Evolutionary conservation across 64 coral and sea anemone species (phyloP), one percentile per base, ranked within the genome.

Genomic region (Montipora capricornis): DNA sequence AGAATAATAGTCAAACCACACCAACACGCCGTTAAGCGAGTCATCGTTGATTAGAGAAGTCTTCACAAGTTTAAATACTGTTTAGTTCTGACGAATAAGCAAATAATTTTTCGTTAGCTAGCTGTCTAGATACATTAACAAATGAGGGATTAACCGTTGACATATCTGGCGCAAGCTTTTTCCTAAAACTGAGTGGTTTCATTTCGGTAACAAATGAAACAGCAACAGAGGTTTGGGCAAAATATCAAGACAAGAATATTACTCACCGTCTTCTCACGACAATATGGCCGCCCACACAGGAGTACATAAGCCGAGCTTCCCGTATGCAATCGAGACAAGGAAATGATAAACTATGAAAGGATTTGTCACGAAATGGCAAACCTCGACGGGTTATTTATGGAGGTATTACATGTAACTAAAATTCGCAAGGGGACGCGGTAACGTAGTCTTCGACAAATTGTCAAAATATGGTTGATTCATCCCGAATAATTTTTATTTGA

Each of bases 301-400:
- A 51, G n/a, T 50, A 12, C 71, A 8, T 24, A 20, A 81, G 29
- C 22, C 11, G 53, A 29, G 26, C 22, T 81, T 64, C 20, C 29
- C 57, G 58, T 26, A 14, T 7, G 11, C 20, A 80, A 47, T 51
- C 8, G 20, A 57, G 10, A n/a, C 19, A 46, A 57, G 20, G 78
- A 15, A 70, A 19, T 64, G 45, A 49, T 19, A 14, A 44, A 57
- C 53, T 8, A 86, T 86, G 48, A 19, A 73, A 73, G 70, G 59
- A 45, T 3, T 17, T 11, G 81, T 84, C 58, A 84, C 81, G 44
- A 60, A 48, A 64, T 26, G 13, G 80, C 80, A 82, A 82, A 44
- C 11, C 53, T 37, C 10, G 29, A 64, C 22, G 51, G 20, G 16
- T 57, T 57, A 57, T 57, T 57, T 6, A 57, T 57, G 6, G 6